phyloP scores from a whole-genome alignment of 2,888 invertebrate genomes.

The Drosophila macrospina region DNA sequence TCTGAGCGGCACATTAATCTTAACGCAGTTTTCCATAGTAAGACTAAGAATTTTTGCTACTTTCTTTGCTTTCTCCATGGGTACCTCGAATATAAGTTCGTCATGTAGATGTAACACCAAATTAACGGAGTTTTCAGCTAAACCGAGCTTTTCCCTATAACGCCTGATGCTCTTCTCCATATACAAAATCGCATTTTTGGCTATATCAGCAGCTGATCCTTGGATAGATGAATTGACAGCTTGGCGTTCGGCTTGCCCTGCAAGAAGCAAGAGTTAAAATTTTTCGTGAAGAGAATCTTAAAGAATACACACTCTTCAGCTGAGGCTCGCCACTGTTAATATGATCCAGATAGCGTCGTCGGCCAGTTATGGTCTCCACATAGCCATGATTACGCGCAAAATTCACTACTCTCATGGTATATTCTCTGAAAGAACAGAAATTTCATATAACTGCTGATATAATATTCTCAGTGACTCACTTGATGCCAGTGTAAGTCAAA shows the following conservation, averaged over 20 bases:
- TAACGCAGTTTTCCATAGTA: slow-evolving; percentile 92
- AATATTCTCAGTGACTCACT: slow-evolving; percentile 85
- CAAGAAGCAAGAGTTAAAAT: neutral
- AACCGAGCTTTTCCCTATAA: slow-evolving; percentile 81
- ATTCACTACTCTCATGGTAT: slow-evolving; percentile 86
- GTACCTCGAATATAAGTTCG: slow-evolving; percentile 97
- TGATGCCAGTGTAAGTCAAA: slow-evolving; percentile 90
- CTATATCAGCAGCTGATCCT: slow-evolving; percentile 98
- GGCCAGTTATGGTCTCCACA: slow-evolving; percentile 92
- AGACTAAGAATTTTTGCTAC: slow-evolving; percentile 89
- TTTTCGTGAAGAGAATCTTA: too few species aligned
- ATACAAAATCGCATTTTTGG: slow-evolving; percentile 94
- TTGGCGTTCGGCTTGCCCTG: slow-evolving; percentile 96
- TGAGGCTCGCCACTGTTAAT: slow-evolving; percentile 88
- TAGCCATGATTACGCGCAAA: slow-evolving; percentile 90
- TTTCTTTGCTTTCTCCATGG: slow-evolving; percentile 86
- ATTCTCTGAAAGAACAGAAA: slow-evolving; percentile 57
- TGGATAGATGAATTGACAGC: slow-evolving; percentile 98
- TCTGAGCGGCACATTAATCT: slow-evolving; percentile 92
- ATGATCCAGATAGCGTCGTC: slow-evolving; percentile 91
- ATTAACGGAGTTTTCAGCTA: slow-evolving; percentile 86
- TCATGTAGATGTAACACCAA: slow-evolving; percentile 97
- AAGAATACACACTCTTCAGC: slow-evolving; percentile 87
- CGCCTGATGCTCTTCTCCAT: slow-evolving; percentile 88
- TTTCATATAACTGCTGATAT: neutral